phyloP scores from a whole-genome alignment of 92 coral and sea anemone genomes.

The Nematostella vectensis region DNA sequence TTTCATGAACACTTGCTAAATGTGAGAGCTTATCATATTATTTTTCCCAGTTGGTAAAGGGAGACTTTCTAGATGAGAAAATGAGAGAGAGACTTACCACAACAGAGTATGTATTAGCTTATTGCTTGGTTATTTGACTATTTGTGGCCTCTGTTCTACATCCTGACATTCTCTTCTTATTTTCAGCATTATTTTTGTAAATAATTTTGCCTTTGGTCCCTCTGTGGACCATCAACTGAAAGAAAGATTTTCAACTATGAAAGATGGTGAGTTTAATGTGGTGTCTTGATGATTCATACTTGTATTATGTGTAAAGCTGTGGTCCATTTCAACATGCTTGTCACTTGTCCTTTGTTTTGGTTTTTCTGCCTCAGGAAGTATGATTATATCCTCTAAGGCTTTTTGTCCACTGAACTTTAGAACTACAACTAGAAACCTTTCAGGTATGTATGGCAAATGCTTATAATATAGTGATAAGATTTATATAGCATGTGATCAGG shows the following conservation, averaged over 20 bases:
- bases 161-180: background rate
- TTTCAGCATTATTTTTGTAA: constrained; percentile 80
- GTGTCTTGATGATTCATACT: no score
- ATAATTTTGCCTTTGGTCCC: constrained; percentile 98
- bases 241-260: constrained; percentile 77
- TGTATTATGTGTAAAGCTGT: no score
- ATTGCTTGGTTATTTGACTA: no score
- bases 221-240: constrained; percentile 85
- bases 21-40: no score
- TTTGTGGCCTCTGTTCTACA: background rate
- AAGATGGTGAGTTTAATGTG: constrained; percentile 69
- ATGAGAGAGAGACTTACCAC: constrained; percentile 63
- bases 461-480: no score
- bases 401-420: constrained; percentile 96
- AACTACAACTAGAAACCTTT: constrained; percentile 83
- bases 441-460: no score
- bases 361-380: constrained; percentile 72
- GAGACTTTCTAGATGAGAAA: constrained; percentile 65
- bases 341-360: no score
- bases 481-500: no score
- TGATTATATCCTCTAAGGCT: constrained; percentile 95
- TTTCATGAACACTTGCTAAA: no score
- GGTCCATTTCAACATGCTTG: no score
- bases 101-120: constrained; percentile 73
- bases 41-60: constrained; percentile 61